Evolutionary conservation across 2,888 invertebrate species (phyloP).

Genomic region (Apodemia hepburni): DNA sequence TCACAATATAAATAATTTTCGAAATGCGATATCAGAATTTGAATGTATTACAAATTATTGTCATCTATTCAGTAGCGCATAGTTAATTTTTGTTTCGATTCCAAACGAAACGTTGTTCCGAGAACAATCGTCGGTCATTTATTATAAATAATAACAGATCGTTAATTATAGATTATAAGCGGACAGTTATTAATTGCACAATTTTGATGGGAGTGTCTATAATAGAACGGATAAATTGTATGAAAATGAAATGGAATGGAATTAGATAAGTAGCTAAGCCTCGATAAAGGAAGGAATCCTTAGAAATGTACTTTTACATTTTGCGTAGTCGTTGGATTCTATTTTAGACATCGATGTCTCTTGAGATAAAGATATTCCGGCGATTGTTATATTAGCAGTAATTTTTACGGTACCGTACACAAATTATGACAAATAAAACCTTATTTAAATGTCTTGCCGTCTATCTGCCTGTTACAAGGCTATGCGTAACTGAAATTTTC

Average conservation of each 20-base stretch:
- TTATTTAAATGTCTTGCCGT: too few relatives aligned
- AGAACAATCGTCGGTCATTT: conserved; percentile 32
- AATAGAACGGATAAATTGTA: conserved; percentile 12
- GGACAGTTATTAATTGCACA: conserved; percentile 23
- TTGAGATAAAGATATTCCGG: neutral
- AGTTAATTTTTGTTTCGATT: conserved; percentile 34
- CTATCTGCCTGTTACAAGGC: too few relatives aligned
- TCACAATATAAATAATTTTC: conserved; percentile 41
- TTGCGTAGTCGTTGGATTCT: neutral
- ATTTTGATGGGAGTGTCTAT: conserved; percentile 21
- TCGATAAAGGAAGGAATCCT: conserved; percentile 6
- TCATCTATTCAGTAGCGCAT: conserved; percentile 34
- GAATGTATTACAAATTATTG: conserved; percentile 33
- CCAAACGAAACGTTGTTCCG: conserved; percentile 28
- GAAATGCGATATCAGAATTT: conserved; percentile 35
- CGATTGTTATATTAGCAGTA: neutral
- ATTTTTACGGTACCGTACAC: too few relatives aligned
- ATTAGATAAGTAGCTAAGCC: conserved; percentile 11
- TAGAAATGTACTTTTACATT: conserved; percentile 11
- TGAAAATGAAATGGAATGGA: conserved; percentile 6
- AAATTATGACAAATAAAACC: too few relatives aligned
- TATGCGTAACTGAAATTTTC: too few relatives aligned
- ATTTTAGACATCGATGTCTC: neutral
- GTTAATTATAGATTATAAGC: conserved; percentile 32
- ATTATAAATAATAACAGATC: conserved; percentile 29